Evolutionary conservation across 1,140 invertebrate species (phyloP).

Genomic region (Drosophila quadrilineata): DNA sequence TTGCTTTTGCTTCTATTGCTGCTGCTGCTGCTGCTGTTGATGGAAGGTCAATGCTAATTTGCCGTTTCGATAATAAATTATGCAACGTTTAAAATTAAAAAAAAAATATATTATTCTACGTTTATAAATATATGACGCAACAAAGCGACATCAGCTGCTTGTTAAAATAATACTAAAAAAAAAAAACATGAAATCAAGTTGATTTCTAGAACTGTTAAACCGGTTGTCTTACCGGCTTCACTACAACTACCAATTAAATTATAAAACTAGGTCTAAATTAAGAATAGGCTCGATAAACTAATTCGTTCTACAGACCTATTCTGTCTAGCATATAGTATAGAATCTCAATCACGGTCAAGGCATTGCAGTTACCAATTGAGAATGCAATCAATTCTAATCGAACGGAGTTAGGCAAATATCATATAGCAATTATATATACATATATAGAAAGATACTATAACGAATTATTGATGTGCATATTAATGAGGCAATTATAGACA

Average conservation of each 20-base stretch:
- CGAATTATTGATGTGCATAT: slow-evolving; percentile 45
- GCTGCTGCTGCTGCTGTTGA: slow-evolving; percentile 30
- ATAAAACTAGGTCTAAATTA: neutral
- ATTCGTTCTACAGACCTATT: neutral
- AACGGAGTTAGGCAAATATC: no score
- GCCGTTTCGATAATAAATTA: slow-evolving; percentile 41
- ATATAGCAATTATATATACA: slow-evolving; percentile 24
- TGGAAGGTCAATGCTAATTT: slow-evolving; percentile 67
- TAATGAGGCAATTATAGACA: slow-evolving; percentile 57
- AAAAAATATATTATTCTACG: slow-evolving; percentile 28
- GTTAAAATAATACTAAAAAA: neutral
- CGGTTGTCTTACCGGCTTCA: slow-evolving; percentile 19
- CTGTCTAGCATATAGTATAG: no score
- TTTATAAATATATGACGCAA: slow-evolving; percentile 20
- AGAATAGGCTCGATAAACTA: slow-evolving; percentile 15
- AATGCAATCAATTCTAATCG: no score
- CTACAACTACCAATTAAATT: neutral
- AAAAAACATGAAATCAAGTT: slow-evolving; percentile 14
- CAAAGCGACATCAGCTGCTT: slow-evolving; percentile 17
- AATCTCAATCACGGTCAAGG: no score
- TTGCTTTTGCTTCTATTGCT: slow-evolving; percentile 21
- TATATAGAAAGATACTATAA: slow-evolving; percentile 14
- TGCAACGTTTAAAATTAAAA: slow-evolving; percentile 26
- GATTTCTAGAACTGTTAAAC: slow-evolving; percentile 52
- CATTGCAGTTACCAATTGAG: no score